phyloP scores from a whole-genome alignment of 2,113 vertebrate genomes.

The Cranoglanis bouderius region DNA sequence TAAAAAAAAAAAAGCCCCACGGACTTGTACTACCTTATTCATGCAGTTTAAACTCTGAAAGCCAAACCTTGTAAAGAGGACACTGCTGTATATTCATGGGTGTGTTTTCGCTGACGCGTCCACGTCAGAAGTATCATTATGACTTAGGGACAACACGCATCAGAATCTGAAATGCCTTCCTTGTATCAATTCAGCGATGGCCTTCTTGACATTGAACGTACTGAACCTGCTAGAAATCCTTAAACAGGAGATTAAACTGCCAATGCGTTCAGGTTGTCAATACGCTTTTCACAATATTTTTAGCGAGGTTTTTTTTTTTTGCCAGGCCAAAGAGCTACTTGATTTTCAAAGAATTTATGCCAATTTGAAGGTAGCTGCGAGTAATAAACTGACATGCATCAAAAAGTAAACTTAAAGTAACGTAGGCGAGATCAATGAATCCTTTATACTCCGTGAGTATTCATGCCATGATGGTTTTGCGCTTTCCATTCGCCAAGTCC shows the following conservation, averaged over 20 bases:
- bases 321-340: neutral
- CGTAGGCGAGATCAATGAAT: neutral
- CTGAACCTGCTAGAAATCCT: slow-evolving; percentile 20
- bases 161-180: neutral
- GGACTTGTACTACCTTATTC: neutral
- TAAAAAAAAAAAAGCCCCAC: neutral
- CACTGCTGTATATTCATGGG: slow-evolving; percentile 3
- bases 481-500: neutral
- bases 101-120: neutral
- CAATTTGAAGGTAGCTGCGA: neutral
- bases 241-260: slow-evolving; percentile 33
- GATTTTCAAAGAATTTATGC: neutral
- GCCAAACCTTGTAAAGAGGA: slow-evolving; percentile 1
- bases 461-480: neutral
- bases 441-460: neutral
- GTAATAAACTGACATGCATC: neutral
- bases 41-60: neutral
- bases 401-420: neutral
- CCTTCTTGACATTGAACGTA: slow-evolving; percentile 44
- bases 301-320: no score
- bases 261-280: slow-evolving; percentile 24
- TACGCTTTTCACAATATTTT: neutral
- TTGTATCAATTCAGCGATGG: neutral
- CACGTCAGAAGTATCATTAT: neutral
- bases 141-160: neutral